Conservation (phyloP, 1,140 invertebrate genomes). For the Anoplolepis gracilipes region DNA sequence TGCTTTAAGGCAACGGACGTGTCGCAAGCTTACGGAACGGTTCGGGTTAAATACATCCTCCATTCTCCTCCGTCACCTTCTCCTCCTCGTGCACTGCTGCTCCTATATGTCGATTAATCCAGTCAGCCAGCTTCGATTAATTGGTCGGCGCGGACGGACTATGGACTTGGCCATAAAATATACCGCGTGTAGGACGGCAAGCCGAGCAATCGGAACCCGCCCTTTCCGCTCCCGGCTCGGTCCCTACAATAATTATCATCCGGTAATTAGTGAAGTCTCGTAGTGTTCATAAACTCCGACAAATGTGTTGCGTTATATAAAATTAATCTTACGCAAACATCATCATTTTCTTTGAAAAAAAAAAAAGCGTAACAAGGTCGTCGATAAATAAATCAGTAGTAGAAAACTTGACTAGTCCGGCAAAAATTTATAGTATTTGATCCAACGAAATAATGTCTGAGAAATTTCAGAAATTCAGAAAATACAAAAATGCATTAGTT, state of each 20-base stretch:
- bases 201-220: slow-evolving; percentile 79
- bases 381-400: slow-evolving; percentile 24
- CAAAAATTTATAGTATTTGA: background rate
- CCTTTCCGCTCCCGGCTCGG: slow-evolving; percentile 75
- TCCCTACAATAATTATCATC: slow-evolving; percentile 75
- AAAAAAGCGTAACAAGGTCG: background rate
- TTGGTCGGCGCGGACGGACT: slow-evolving; percentile 81
- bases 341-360: background rate
- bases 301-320: background rate
- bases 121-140: slow-evolving; percentile 72
- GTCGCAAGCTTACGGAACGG: slow-evolving; percentile 58
- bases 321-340: background rate
- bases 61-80: too few species aligned
- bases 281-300: background rate
- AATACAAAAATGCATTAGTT: background rate
- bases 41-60: slow-evolving; percentile 42
- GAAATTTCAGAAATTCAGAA: background rate
- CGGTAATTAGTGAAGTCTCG: slow-evolving; percentile 62
- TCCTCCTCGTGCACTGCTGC: slow-evolving; percentile 7
- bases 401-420: background rate
- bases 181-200: slow-evolving; percentile 79
- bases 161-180: slow-evolving; percentile 81
- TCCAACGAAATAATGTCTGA: background rate
- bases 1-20: slow-evolving; percentile 54
- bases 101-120: slow-evolving; percentile 44